Base-by-base conservation (phyloP, 1,140 invertebrate species). In the Acromyrmex heyeri region DNA sequence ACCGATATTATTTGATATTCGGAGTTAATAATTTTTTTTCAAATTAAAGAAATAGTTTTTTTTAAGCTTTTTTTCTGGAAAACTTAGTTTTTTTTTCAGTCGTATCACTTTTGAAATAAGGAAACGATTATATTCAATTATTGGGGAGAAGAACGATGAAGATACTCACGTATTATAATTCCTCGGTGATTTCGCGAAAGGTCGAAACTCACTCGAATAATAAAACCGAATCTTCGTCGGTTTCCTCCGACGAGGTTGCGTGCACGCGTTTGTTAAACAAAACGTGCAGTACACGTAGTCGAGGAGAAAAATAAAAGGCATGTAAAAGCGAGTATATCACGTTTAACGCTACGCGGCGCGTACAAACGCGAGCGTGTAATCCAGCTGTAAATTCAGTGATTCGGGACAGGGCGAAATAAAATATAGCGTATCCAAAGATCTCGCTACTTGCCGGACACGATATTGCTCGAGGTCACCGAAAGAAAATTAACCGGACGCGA, bases 361-460 rank as follows among this genome's bases (percentile, higher is more conserved):
- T 64, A 50, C 24, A 44, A 48, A 34, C 27, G n/a, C n/a, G n/a
- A 10, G 5, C 34, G 8, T 10, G 57, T 77, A 69, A 78, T 79
- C 61, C 62, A 79, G 77, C 48, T 55, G 27, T 79, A 70, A 57
- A 81, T 81, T n/a, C 30, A 57, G 3, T 69, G 30, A 81, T 57
- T 50, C 30, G 64, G 27, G 50, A 24, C 50, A 16, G 30, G 21
- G 14, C 64, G 50, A 81, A 70, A 81, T 81, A 81, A 81, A 69
- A 81, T 70, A 44, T 70, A 81, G 77, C 18, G 5, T 79, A 24
- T 55, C 50, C 65, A 27, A 81, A 81, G 53, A 70, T 81, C 30
- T 59, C 21, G 8, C 3, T 57, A n/a, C 21, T 57, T 38, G 50
- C 30, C 64, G 64, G 34, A 81, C 21, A 18, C 30, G 77, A 44